Evolutionary conservation across 2,888 invertebrate genomes (phyloP).

Genomic region (Zelleria hepariella): DNA sequence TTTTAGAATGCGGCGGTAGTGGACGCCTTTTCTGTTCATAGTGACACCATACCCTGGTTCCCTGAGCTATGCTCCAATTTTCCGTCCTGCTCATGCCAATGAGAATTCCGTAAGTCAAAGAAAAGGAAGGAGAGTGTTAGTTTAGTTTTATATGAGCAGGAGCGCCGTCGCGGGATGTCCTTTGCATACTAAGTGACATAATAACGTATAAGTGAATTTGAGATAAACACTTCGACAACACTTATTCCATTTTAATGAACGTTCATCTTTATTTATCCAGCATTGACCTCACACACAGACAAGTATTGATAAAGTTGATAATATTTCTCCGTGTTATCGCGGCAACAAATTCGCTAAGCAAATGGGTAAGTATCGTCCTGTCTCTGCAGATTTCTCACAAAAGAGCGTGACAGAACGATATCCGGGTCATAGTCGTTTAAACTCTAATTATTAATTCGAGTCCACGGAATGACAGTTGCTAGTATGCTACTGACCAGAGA

Average conservation of each 20-base stretch:
- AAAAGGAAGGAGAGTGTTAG: slow-evolving; percentile 26
- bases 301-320: too few species aligned
- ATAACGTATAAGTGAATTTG: neutral
- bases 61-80: slow-evolving; percentile 46
- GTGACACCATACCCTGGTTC: slow-evolving; percentile 68
- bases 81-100: slow-evolving; percentile 29
- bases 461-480: too few species aligned
- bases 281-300: too few species aligned
- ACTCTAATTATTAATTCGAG: too few species aligned
- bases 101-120: slow-evolving; percentile 18
- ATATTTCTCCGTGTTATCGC: too few species aligned
- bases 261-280: too few species aligned
- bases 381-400: too few species aligned
- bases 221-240: neutral
- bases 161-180: slow-evolving; percentile 37
- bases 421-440: too few species aligned
- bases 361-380: too few species aligned
- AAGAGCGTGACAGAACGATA: too few species aligned
- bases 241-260: neutral
- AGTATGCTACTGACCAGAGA: too few species aligned
- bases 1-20: slow-evolving; percentile 35
- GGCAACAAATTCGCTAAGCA: too few species aligned
- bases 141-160: slow-evolving; percentile 49
- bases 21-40: slow-evolving; percentile 65
- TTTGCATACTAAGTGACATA: slow-evolving; percentile 40